Conservation (phyloP, 2,888 invertebrate genomes). For the Sinopyrophorus schimmeli region DNA sequence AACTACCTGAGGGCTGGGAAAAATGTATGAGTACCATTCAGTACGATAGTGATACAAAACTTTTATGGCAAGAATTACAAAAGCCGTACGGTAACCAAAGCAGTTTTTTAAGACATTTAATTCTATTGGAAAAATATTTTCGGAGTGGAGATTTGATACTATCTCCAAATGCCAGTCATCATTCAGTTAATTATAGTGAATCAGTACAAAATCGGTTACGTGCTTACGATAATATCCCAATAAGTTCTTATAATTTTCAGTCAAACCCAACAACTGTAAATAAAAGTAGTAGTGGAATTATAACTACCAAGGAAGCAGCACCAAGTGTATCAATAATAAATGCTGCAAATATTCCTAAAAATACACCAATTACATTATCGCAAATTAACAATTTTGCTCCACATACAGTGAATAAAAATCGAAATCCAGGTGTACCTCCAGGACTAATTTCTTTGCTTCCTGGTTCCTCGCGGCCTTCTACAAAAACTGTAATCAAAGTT, state of each 20-base stretch:
- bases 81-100: conserved; percentile 87
- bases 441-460: conserved; percentile 52
- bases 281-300: conserved; percentile 44
- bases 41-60: conserved; percentile 80
- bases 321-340: conserved; percentile 39
- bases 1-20: conserved; percentile 84
- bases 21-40: conserved; percentile 78
- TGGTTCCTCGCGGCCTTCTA: conserved; percentile 44
- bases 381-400: conserved; percentile 46
- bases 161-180: conserved; percentile 72
- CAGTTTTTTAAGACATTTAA: conserved; percentile 79
- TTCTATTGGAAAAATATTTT: conserved; percentile 81
- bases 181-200: conserved; percentile 77
- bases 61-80: conserved; percentile 79
- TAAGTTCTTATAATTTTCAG: conserved; percentile 7
- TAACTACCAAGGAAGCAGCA: conserved; percentile 36
- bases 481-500: conserved; percentile 43
- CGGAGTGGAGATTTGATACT: conserved; percentile 76
- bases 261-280: conserved; percentile 10
- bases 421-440: conserved; percentile 44
- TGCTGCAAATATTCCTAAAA: conserved; percentile 50
- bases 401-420: conserved; percentile 24
- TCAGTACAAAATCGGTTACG: conserved; percentile 77
- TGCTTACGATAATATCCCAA: conserved; percentile 70
- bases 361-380: conserved; percentile 51